A percentile compares a stretch with the other conserved stretches of the same genome.
These are phyloP conservation scores for Hirudo medicinalis DNA, from an alignment of 1,140 invertebrate genomes.

Conservation along the genomic window DNA sequence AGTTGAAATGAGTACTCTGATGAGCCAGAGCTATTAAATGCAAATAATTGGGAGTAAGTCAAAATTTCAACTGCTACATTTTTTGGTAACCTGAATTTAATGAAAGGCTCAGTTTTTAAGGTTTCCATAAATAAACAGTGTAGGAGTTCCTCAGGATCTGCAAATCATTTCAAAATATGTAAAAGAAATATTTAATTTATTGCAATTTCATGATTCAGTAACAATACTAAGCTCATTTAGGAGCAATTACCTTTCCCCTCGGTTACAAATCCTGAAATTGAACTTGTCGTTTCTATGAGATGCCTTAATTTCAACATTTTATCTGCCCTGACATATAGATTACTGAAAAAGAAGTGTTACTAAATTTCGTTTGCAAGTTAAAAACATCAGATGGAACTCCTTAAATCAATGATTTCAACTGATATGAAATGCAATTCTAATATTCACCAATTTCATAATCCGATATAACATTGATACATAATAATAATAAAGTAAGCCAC, in stretches of 20 bases:
- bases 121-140: conserved; percentile 77
- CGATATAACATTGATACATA: background rate
- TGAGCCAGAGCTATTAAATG: conserved; percentile 4
- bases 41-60: background rate
- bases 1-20: background rate
- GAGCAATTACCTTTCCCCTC: conserved; percentile 67
- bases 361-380: background rate
- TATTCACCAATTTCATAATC: no score
- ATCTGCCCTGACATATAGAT: conserved; percentile 72
- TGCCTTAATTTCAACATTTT: conserved; percentile 85
- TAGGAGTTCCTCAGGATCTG: conserved; percentile 87
- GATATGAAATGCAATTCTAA: no score
- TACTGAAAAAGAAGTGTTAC: conserved; percentile 16
- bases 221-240: background rate
- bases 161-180: conserved; percentile 13
- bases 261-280: conserved; percentile 68
- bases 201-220: no score
- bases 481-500: background rate
- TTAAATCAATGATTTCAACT: background rate
- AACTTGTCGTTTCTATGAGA: conserved; percentile 71
- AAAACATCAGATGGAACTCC: background rate
- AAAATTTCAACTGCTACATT: background rate
- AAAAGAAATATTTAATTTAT: no score
- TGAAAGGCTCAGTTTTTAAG: conserved; percentile 57
- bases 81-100: conserved; percentile 29